Conservation (phyloP, 2,888 invertebrate genomes). For the Tubulanus polymorphus region DNA sequence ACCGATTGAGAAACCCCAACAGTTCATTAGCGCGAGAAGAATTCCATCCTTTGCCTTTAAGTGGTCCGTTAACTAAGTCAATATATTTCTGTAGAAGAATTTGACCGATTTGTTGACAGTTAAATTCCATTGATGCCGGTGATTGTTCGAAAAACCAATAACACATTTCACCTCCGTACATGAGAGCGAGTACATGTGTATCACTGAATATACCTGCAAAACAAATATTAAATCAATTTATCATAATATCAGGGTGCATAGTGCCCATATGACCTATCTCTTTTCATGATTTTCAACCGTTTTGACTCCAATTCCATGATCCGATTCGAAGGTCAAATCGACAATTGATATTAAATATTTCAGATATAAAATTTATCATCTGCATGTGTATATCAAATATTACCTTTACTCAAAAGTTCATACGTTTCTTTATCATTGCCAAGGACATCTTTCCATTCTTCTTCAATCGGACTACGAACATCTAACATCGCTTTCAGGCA, state of each 20-base stretch:
- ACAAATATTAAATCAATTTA: background rate
- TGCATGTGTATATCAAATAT: too few species aligned
- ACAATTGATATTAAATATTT: too few species aligned
- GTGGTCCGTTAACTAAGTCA: slow-evolving; percentile 26
- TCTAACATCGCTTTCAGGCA: slow-evolving; percentile 19
- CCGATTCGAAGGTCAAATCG: too few species aligned
- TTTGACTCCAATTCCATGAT: too few species aligned
- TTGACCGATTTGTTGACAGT: slow-evolving; percentile 22
- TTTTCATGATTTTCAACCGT: too few species aligned
- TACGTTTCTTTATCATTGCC: slow-evolving; percentile 16
- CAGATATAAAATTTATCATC: too few species aligned
- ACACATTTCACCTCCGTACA: slow-evolving; percentile 48
- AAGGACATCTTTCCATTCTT: slow-evolving; percentile 5
- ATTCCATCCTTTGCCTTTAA: slow-evolving; percentile 30
- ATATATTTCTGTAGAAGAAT: slow-evolving; percentile 27
- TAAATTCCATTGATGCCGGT: slow-evolving; percentile 7
- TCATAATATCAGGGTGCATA: too few species aligned
- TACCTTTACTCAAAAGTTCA: slow-evolving; percentile 23
- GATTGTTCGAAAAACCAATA: slow-evolving; percentile 32
- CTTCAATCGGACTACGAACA: slow-evolving; percentile 9
- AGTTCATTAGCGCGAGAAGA: slow-evolving; percentile 28
- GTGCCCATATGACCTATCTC: too few species aligned
- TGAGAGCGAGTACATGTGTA: slow-evolving; percentile 43
- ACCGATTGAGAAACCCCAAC: too few species aligned
- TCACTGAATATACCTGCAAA: slow-evolving; percentile 42